These are phyloP conservation scores for Sciurus vulgaris DNA, from an alignment of 2,797 vertebrate genomes.

Conservation along the genomic window DNA sequence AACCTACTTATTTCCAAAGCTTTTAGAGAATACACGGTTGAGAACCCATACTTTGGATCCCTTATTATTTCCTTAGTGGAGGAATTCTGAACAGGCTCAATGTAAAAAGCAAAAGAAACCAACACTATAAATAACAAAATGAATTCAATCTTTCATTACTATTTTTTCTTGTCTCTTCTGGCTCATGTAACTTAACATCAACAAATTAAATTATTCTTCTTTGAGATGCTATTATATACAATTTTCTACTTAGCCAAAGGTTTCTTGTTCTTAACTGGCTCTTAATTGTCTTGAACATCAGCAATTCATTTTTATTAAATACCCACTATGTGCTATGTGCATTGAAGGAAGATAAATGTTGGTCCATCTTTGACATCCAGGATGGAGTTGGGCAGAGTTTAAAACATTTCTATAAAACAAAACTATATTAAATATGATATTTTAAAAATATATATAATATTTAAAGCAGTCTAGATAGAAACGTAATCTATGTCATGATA, in stretches of 20 bases:
- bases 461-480: not conserved
- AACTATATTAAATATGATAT: not conserved
- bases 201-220: conserved; percentile 36
- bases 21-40: conserved; percentile 71
- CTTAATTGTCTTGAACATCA: conserved; percentile 55
- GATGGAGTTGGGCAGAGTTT: not conserved
- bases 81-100: conserved; percentile 49
- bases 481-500: not conserved
- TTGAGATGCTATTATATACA: conserved; percentile 35
- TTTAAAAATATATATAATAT: not conserved
- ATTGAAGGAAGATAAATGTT: conserved; percentile 20
- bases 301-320: conserved; percentile 49
- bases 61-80: conserved; percentile 71
- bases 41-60: conserved; percentile 27
- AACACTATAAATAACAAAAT: conserved; percentile 62
- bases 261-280: conserved; percentile 24
- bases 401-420: conserved; percentile 14
- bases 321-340: not conserved
- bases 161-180: conserved; percentile 18
- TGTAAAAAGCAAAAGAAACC: conserved; percentile 62
- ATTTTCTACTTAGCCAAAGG: conserved; percentile 70
- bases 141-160: conserved; percentile 51
- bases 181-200: conserved; percentile 59
- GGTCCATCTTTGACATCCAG: not conserved
- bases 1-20: conserved; percentile 65